A percentile compares a stretch with the other conserved stretches of the same genome.
Evolutionary conservation across 1,140 invertebrate species (phyloP).

Genomic region (Melipona quadrifasciata): DNA sequence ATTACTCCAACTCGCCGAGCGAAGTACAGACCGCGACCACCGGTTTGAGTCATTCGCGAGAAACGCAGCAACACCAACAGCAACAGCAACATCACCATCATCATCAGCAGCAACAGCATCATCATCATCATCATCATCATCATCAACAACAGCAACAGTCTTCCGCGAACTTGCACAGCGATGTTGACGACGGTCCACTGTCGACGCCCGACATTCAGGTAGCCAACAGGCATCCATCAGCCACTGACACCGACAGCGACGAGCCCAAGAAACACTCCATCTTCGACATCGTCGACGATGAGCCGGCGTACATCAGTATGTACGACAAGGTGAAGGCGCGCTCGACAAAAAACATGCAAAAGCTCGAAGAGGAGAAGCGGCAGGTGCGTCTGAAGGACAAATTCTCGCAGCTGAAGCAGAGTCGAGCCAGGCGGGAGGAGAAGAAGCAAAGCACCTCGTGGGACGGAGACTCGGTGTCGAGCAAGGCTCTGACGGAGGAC

Average conservation of each 20-base stretch:
- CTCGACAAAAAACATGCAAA: conserved; percentile 95
- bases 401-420: conserved; percentile 93
- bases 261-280: conserved; percentile 94
- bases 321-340: conserved; percentile 99
- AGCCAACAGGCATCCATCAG: conserved; percentile 73
- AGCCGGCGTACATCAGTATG: conserved; percentile 97
- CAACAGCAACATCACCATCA: conserved; percentile 71
- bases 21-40: conserved; percentile 63
- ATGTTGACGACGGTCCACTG: conserved; percentile 74
- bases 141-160: conserved; percentile 70
- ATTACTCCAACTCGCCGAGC: conserved; percentile 67
- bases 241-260: conserved; percentile 86
- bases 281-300: conserved; percentile 94
- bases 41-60: conserved; percentile 67
- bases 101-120: conserved; percentile 62
- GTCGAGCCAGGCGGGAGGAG: conserved; percentile 90
- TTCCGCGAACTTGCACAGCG: conserved; percentile 73
- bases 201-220: conserved; percentile 78
- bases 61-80: conserved; percentile 70
- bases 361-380: conserved; percentile 93
- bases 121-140: conserved; percentile 70
- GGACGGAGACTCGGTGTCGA: conserved; percentile 91
- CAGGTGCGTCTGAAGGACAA: conserved; percentile 91
- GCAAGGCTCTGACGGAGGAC: conserved; percentile 81
- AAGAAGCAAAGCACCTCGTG: conserved; percentile 94